These are phyloP conservation scores for Eurystomus glaucurus DNA, from an alignment of 2,797 vertebrate species.

Conservation along the genomic window DNA sequence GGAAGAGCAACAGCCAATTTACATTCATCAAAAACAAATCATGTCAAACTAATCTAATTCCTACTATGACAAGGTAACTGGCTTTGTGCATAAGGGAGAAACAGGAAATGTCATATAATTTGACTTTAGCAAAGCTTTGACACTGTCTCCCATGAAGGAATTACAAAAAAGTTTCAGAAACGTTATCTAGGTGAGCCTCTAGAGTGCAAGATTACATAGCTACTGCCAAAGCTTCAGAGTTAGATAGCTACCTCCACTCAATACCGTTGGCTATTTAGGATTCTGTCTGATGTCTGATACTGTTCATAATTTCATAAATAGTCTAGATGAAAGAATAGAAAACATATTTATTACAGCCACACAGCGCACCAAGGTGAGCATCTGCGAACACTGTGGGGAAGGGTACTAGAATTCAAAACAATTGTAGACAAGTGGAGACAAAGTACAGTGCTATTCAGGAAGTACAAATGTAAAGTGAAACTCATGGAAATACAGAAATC, in stretches of 20 bases:
- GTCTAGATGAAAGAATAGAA: neutral
- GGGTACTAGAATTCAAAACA: neutral
- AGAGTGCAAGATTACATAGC: neutral
- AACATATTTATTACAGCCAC: neutral
- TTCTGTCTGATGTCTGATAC: neutral
- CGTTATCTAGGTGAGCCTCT: neutral
- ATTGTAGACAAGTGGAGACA: neutral
- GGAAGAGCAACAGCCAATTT: neutral
- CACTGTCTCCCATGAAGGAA: neutral
- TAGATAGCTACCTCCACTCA: neutral
- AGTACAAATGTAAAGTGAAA: neutral
- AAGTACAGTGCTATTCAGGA: neutral
- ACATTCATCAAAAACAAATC: neutral
- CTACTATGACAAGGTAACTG: neutral
- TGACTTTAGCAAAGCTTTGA: neutral
- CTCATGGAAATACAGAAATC: neutral
- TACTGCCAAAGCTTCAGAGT: neutral
- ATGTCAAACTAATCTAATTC: constrained; percentile 4
- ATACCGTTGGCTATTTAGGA: neutral
- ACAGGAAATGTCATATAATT: neutral
- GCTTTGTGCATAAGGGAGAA: neutral
- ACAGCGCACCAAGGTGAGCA: neutral
- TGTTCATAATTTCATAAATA: neutral
- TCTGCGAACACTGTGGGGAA: neutral
- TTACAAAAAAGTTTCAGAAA: neutral